Conservation (phyloP, 2,113 vertebrate species). For the Girardinichthys multiradiatus region DNA sequence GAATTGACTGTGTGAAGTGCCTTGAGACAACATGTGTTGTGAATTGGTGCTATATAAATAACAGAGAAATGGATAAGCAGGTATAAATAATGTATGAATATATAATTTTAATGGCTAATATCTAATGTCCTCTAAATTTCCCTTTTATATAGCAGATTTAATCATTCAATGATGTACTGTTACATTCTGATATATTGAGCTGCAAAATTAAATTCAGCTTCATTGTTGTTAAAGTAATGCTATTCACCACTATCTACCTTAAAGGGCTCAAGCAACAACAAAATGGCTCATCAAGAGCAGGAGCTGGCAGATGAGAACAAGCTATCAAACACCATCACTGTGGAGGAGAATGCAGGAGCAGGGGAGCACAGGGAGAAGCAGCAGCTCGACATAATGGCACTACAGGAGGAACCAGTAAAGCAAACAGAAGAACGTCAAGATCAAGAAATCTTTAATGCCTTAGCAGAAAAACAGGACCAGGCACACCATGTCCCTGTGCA, state of each 20-base stretch:
- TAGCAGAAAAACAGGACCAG: conserved; percentile 33
- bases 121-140: background rate
- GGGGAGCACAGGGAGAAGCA: conserved; percentile 35
- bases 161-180: background rate
- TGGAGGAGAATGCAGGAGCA: conserved; percentile 1
- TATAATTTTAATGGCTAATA: background rate
- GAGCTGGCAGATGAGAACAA: conserved; percentile 18
- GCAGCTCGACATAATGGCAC: conserved; percentile 15
- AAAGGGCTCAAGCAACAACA: conserved; percentile 40
- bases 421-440: conserved; percentile 24
- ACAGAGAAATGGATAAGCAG: no score
- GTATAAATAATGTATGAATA: no score
- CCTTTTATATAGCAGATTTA: no score
- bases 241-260: background rate
- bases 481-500: conserved; percentile 47
- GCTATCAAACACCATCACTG: background rate
- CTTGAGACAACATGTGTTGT: no score
- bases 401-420: conserved; percentile 17
- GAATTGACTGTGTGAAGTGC: no score
- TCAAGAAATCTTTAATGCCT: conserved; percentile 40
- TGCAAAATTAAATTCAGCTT: background rate
- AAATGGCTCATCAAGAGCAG: conserved; percentile 24
- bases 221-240: background rate
- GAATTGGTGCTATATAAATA: no score
- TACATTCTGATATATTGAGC: background rate